A percentile compares a stretch with the other conserved stretches of the same genome.
These are phyloP conservation scores for Hymenopus coronatus DNA, from an alignment of 2,888 invertebrate species.

Conservation along the genomic window DNA sequence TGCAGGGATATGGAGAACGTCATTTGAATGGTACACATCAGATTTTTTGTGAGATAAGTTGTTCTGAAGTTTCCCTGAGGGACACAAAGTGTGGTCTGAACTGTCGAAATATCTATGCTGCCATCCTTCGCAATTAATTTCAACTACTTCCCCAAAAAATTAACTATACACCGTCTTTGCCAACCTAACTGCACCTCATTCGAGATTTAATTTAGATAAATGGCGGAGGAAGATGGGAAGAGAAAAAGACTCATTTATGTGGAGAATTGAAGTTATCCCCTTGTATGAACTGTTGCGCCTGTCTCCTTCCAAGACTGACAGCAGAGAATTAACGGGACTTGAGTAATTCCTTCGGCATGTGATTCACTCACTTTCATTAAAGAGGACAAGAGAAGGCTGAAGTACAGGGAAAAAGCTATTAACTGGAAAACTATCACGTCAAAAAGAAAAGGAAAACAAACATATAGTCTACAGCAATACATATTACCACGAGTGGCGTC, in stretches of 20 bases:
- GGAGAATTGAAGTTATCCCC: neutral
- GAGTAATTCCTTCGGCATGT: neutral
- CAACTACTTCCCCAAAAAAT: constrained; percentile 16
- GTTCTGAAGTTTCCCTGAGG: neutral
- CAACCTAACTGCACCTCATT: constrained; percentile 18
- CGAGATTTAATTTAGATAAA: constrained; percentile 32
- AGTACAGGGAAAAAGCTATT: too few species aligned
- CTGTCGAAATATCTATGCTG: neutral
- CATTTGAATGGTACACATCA: too few species aligned
- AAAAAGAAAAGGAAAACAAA: too few species aligned
- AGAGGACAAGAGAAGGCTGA: too few species aligned
- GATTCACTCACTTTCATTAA: too few species aligned
- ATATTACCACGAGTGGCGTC: too few species aligned
- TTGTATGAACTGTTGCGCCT: neutral
- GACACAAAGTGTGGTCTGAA: neutral
- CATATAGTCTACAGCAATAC: too few species aligned
- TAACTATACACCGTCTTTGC: constrained; percentile 13
- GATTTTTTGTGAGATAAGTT: neutral
- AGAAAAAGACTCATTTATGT: neutral
- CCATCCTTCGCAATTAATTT: constrained; percentile 12
- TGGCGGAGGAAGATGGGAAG: neutral
- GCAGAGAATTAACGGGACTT: neutral
- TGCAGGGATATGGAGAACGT: too few species aligned
- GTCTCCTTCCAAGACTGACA: neutral
- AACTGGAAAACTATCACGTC: too few species aligned